Conservation (phyloP, 2,113 vertebrate species). For the Capreolus pygargus region DNA sequence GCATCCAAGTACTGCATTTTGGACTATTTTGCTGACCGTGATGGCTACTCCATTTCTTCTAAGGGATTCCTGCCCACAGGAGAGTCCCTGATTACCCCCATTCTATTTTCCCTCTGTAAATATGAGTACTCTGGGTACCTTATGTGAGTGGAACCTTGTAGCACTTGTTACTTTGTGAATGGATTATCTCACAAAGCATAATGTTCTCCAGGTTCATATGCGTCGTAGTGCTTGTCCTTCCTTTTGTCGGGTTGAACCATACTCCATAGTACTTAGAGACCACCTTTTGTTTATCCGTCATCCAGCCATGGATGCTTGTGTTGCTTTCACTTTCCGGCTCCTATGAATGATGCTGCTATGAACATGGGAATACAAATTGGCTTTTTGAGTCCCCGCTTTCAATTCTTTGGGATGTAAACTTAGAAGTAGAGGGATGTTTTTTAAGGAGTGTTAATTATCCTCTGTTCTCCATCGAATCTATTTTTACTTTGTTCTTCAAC, state of each 20-base stretch:
- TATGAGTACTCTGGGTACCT: neutral
- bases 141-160: neutral
- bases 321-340: neutral
- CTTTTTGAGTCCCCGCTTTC: neutral
- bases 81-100: too few species aligned
- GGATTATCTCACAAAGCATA: neutral
- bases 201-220: neutral
- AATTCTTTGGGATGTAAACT: neutral
- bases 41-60: too few species aligned
- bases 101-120: neutral
- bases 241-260: neutral
- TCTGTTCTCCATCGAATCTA: neutral
- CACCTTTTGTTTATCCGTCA: rapidly evolving
- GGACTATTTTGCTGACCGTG: too few species aligned
- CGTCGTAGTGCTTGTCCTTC: neutral
- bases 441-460: neutral
- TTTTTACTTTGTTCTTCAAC: constrained; percentile 36
- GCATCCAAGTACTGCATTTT: too few species aligned
- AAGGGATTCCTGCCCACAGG: too few species aligned
- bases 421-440: neutral
- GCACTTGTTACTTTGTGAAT: neutral
- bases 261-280: too few species aligned
- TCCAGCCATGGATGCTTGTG: neutral
- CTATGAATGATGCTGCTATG: neutral
- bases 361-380: neutral